Percentiles rank a stretch among this genome's conserved stretches.
phyloP scores from a whole-genome alignment of 2,797 vertebrate genomes.

The Fistularia tabacaria region DNA sequence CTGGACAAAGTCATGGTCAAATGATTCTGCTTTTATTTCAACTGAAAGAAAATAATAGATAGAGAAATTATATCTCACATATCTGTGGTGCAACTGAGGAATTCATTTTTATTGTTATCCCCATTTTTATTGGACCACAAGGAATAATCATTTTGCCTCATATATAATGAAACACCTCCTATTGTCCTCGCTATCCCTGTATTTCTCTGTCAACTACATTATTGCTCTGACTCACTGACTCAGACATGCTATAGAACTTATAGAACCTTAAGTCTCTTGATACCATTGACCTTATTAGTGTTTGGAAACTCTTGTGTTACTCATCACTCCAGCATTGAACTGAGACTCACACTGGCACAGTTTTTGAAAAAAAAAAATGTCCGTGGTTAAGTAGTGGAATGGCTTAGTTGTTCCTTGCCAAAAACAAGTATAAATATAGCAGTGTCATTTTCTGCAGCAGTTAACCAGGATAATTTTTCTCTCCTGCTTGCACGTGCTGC shows the following conservation, averaged over 20 bases:
- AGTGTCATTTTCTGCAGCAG: slow-evolving; percentile 48
- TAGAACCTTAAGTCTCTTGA: slow-evolving; percentile 31
- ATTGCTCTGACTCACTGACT: slow-evolving; percentile 37
- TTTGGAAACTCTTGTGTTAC: slow-evolving; percentile 49
- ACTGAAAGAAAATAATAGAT: no score
- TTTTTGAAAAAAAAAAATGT: slow-evolving; percentile 21
- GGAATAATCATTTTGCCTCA: slow-evolving; percentile 31
- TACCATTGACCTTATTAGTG: slow-evolving; percentile 45
- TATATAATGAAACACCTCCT: slow-evolving; percentile 54
- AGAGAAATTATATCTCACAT: no score
- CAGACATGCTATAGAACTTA: slow-evolving; percentile 7
- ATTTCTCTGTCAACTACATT: slow-evolving; percentile 28
- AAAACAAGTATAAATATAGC: slow-evolving; percentile 70
- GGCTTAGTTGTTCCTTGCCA: slow-evolving; percentile 46
- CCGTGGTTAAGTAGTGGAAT: slow-evolving; percentile 37
- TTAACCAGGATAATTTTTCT: slow-evolving; percentile 54
- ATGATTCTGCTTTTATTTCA: no score
- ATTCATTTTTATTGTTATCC: not conserved
- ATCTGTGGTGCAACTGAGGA: no score
- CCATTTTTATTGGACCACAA: not conserved
- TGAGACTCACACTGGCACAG: slow-evolving; percentile 33
- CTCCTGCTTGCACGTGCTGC: slow-evolving; percentile 47
- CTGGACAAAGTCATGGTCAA: no score
- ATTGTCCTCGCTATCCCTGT: slow-evolving; percentile 40
- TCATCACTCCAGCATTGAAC: slow-evolving; percentile 34